Evolutionary conservation across 2,888 invertebrate genomes (phyloP).

Genomic region (Mimas tiliae): DNA sequence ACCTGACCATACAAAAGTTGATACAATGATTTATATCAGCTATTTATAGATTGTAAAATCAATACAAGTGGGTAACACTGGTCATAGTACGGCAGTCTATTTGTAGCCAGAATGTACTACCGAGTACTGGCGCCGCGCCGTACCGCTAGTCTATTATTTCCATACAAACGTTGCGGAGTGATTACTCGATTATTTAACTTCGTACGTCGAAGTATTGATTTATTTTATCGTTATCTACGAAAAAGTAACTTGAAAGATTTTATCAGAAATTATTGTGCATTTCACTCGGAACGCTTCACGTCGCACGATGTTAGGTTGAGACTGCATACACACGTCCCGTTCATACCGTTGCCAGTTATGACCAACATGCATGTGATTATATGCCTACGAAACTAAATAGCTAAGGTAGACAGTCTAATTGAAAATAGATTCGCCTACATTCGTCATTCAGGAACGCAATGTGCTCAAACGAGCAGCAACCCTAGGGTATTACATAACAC

Average conservation of each 20-base stretch:
- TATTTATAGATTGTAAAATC: not conserved
- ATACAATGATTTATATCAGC: too few species aligned
- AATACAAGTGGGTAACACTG: not conserved
- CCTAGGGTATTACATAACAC: not conserved
- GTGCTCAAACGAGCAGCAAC: not conserved
- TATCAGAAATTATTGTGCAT: too few species aligned
- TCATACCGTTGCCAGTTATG: not conserved
- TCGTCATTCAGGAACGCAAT: not conserved
- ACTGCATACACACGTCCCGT: not conserved
- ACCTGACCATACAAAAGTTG: too few species aligned
- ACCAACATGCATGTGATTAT: not conserved
- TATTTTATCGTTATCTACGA: too few species aligned
- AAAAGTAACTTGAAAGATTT: too few species aligned
- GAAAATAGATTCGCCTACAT: not conserved
- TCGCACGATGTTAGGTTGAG: too few species aligned
- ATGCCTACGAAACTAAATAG: not conserved
- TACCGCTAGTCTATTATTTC: too few species aligned
- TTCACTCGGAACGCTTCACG: too few species aligned
- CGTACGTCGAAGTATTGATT: too few species aligned
- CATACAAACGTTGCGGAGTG: too few species aligned
- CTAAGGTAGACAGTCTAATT: too few species aligned
- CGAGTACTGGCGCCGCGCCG: constrained; percentile 4
- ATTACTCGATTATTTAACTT: too few species aligned
- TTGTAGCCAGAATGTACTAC: constrained; percentile 1
- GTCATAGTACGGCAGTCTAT: constrained; percentile 4